phyloP scores from a whole-genome alignment of 2,113 vertebrate genomes.

The Rhinogobius similis region DNA sequence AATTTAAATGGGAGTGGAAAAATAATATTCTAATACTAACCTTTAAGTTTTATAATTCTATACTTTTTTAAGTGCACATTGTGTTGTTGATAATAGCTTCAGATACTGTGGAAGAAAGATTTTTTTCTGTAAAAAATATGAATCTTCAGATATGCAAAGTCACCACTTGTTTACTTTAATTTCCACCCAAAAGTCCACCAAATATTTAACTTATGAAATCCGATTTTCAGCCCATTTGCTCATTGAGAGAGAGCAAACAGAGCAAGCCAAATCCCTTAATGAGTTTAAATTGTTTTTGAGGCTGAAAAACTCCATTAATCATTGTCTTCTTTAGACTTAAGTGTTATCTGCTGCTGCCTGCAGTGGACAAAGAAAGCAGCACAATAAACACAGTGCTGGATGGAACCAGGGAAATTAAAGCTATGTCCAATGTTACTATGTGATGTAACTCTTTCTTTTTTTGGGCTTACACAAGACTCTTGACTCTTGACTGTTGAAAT shows the following conservation, averaged over 20 bases:
- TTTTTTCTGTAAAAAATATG: not conserved
- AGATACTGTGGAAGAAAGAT: no score
- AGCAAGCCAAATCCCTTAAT: not conserved
- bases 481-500: conserved; percentile 3
- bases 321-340: conserved; percentile 18
- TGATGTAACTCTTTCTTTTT: conserved; percentile 32
- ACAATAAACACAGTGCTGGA: not conserved
- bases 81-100: no score
- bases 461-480: conserved; percentile 21
- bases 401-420: not conserved
- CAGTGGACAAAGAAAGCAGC: conserved; percentile 20
- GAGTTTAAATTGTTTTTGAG: conserved; percentile 15
- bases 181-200: conserved; percentile 1
- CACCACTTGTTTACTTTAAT: conserved; percentile 10
- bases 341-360: conserved; percentile 41
- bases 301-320: conserved; percentile 39
- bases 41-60: no score
- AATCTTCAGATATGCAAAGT: conserved; percentile 10
- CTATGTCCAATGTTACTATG: conserved; percentile 21
- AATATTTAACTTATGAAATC: conserved; percentile 13
- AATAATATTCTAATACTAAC: no score
- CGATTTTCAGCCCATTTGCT: not conserved
- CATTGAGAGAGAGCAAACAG: conserved; percentile 10
- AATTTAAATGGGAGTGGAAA: no score
- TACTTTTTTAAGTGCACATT: no score